phyloP scores from a whole-genome alignment of 2,113 vertebrate species.

The Antechinus stuartii region DNA sequence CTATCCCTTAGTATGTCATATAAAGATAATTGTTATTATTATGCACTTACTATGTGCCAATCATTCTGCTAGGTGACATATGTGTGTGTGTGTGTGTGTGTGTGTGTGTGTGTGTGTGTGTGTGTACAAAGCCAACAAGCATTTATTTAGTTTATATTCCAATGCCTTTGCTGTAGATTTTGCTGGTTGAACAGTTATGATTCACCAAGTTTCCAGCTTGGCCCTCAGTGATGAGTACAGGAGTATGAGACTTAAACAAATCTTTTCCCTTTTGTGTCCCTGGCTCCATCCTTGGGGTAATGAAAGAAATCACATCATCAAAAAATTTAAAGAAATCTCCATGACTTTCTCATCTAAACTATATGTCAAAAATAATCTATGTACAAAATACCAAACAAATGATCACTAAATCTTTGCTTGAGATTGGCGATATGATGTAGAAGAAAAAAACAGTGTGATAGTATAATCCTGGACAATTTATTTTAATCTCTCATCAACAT shows the following conservation, averaged over 20 bases:
- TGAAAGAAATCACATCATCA: not conserved
- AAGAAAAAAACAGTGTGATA: not conserved
- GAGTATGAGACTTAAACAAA: not conserved
- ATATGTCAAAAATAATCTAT: not conserved
- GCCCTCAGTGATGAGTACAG: not conserved
- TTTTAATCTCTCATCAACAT: not conserved
- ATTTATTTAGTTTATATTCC: not conserved
- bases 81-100: too few relatives aligned
- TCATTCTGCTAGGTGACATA: not conserved
- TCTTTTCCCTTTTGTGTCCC: not conserved
- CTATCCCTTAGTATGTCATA: not conserved
- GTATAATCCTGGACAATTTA: not conserved
- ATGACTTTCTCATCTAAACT: not conserved
- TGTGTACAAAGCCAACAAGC: not conserved
- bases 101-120: too few relatives aligned
- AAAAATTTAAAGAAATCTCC: not conserved
- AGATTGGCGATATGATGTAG: not conserved
- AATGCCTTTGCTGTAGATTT: not conserved
- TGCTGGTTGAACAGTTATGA: too few relatives aligned
- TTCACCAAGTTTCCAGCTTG: too few relatives aligned
- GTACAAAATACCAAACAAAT: not conserved
- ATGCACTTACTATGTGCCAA: not conserved
- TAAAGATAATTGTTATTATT: not conserved
- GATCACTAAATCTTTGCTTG: not conserved
- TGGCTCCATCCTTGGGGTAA: not conserved